phyloP scores from a whole-genome alignment of 2,888 invertebrate genomes.

The Omphaloscelis lunosa region DNA sequence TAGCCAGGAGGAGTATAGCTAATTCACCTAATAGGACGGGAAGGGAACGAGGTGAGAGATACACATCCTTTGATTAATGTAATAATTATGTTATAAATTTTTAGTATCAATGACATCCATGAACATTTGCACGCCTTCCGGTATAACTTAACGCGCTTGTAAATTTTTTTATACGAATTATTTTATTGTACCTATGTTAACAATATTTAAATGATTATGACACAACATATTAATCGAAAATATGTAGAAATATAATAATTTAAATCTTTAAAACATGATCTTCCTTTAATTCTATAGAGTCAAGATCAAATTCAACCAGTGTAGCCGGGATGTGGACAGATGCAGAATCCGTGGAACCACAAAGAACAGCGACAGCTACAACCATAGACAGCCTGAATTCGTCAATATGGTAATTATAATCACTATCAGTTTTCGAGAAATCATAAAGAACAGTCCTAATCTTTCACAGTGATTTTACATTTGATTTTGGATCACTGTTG shows the following conservation, averaged over 20 bases:
- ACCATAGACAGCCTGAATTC: slow-evolving; percentile 88
- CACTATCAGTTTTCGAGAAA: background rate
- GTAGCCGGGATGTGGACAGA: slow-evolving; percentile 88
- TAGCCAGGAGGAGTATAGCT: slow-evolving; percentile 94
- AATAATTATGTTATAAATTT: no score
- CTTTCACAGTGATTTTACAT: background rate
- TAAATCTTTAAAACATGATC: background rate
- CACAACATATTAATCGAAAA: background rate
- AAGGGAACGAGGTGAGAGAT: slow-evolving; percentile 76
- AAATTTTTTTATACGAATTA: no score
- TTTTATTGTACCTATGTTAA: no score
- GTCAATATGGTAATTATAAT: slow-evolving; percentile 81
- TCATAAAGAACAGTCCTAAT: background rate
- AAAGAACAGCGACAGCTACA: slow-evolving; percentile 77
- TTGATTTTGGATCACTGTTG: background rate
- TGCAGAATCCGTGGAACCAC: slow-evolving; percentile 91
- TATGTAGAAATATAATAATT: no score
- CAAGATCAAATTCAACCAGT: slow-evolving; percentile 93
- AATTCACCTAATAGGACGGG: slow-evolving; percentile 92
- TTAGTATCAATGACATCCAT: no score
- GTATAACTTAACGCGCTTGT: no score
- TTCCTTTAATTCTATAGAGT: slow-evolving; percentile 83
- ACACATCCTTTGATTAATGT: no score
- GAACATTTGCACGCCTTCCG: no score
- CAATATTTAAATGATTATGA: no score